phyloP scores from a whole-genome alignment of 2,888 invertebrate genomes.

The Ametastegia equiseti region DNA sequence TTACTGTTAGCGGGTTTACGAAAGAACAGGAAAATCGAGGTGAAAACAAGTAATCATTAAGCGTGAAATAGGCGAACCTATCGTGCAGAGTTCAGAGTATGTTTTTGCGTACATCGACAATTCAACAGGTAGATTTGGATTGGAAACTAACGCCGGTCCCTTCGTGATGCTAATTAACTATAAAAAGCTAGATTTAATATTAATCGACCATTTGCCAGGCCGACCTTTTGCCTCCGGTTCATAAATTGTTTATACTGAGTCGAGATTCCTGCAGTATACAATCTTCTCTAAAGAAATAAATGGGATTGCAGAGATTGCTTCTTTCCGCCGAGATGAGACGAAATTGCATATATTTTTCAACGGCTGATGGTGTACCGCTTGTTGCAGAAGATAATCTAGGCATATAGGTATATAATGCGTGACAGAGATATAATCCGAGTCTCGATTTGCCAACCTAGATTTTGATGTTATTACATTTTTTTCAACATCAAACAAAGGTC shows the following conservation, averaged over 20 bases:
- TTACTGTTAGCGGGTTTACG: background rate
- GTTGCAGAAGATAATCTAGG: background rate
- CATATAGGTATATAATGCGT: background rate
- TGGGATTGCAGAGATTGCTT: background rate
- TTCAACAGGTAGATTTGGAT: constrained; percentile 44
- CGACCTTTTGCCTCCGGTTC: background rate
- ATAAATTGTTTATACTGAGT: background rate
- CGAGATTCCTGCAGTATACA: background rate
- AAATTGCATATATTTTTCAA: background rate
- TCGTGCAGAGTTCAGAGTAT: constrained; percentile 13
- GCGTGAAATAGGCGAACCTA: constrained; percentile 31
- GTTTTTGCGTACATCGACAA: constrained; percentile 32
- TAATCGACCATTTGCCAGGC: background rate
- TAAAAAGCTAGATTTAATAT: constrained; percentile 13
- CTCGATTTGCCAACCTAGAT: too few relatives aligned
- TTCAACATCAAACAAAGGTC: too few relatives aligned
- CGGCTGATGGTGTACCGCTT: background rate
- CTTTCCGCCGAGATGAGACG: background rate
- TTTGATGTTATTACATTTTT: too few relatives aligned
- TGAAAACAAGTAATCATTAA: constrained; percentile 18
- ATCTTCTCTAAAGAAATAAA: background rate
- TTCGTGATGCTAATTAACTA: constrained; percentile 11
- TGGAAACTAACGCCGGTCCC: background rate
- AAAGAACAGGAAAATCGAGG: constrained; percentile 2
- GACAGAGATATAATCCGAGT: background rate